phyloP scores from a whole-genome alignment of 2,888 invertebrate species.

The Unio pictorum region DNA sequence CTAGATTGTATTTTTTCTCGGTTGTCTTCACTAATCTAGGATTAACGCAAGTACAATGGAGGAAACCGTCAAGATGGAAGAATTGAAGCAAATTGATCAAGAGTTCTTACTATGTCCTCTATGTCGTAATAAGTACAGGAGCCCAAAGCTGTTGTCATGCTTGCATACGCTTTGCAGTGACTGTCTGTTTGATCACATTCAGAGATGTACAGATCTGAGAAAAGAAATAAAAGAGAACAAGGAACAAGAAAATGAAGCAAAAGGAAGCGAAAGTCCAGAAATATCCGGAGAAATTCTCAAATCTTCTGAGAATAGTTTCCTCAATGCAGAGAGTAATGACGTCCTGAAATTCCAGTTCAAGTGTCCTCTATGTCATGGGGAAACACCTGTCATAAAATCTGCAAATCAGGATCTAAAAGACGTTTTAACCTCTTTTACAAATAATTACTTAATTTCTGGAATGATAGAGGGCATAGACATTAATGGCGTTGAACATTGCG shows the following conservation, averaged over 20 bases:
- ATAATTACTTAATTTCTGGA: constrained; percentile 45
- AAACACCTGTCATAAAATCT: constrained; percentile 34
- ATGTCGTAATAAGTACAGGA: constrained; percentile 34
- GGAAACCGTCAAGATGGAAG: constrained; percentile 28
- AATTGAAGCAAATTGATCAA: constrained; percentile 42
- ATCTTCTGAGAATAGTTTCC: too few species aligned
- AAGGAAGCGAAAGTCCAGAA: constrained; percentile 5
- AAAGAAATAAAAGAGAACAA: constrained; percentile 4
- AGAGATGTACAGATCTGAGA: constrained; percentile 10
- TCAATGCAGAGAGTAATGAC: too few species aligned
- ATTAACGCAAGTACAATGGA: neutral
- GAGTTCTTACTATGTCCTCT: constrained; percentile 46
- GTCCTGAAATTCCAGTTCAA: constrained; percentile 20
- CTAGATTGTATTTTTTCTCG: too few species aligned
- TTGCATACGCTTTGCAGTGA: constrained; percentile 42
- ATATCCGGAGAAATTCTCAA: constrained; percentile 1
- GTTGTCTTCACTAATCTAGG: too few species aligned
- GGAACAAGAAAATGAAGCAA: constrained; percentile 9
- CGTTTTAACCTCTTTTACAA: constrained; percentile 34
- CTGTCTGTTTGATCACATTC: constrained; percentile 32
- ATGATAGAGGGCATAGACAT: constrained; percentile 47
- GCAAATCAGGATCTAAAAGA: constrained; percentile 25
- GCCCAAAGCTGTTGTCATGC: constrained; percentile 44
- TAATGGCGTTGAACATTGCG: constrained; percentile 37
- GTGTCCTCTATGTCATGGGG: constrained; percentile 40